Evolutionary conservation across 2,113 vertebrate species (phyloP), one percentile per base, ranked within the genome.

Genomic region (Okapia johnstoni): DNA sequence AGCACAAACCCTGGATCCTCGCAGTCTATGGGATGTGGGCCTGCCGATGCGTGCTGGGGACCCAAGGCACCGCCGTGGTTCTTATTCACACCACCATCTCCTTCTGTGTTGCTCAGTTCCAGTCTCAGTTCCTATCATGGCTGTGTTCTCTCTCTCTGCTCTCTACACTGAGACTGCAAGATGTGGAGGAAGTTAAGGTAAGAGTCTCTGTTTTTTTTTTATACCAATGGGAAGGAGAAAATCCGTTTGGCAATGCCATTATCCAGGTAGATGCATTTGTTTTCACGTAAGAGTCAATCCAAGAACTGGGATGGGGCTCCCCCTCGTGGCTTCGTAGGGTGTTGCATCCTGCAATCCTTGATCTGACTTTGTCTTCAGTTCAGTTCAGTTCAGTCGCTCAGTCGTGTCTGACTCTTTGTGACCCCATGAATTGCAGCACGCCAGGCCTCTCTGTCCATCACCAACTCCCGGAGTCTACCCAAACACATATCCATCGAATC

Each of bases 141-240:
- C 63, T 99, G 60, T 99, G 99, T 80, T 99, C 99, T 60, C 98
- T 99, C 83, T 77, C 99, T 81, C 98, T 99, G 90, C 99, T 99
- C 3, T 99, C 98, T 88, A 99, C 99, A 0, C 98, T 99, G 61
- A 99, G 99, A 90, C 96, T 99, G 89, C 98, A 99, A n/a, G 97
- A 98, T 5, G 96, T 99, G 93, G 99, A 99, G 98, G 99, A 99
- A 92, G 93, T 99, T 14, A 99, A 99, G 99, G 99, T 99, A 98
- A 98, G 95, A 61, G n/a, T n/a, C 17, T 80, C 2, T 11, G 2
- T 2, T 6, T 43, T 25, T 40, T 70, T 25, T 73, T 6, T 1
- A 19, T 52, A 43, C 23, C 9, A 0, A 2, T 1, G 19, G n/a
- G 58, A 84, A 63, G 46, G 54, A 36, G 48, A 30, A 12, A 19